Conservation (phyloP, 2,113 vertebrate species). For the Ictalurus punctatus region DNA sequence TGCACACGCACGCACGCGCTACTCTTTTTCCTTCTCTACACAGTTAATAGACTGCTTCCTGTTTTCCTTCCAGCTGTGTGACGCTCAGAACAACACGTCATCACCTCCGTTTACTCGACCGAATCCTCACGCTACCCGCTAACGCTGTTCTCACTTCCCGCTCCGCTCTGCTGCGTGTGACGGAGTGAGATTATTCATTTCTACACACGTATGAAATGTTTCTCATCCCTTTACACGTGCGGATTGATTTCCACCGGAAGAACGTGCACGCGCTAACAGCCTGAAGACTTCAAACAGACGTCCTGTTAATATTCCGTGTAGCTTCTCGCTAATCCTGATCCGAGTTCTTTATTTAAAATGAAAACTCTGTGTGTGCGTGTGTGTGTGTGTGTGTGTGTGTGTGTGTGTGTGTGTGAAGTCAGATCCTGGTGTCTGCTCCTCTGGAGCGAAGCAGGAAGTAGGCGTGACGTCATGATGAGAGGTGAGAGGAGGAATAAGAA, state of each 20-base stretch:
- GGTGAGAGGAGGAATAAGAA: conserved; percentile 26
- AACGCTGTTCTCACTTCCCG: neutral
- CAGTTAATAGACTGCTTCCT: neutral
- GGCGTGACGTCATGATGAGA: neutral
- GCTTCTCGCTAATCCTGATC: neutral
- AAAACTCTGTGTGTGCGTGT: neutral
- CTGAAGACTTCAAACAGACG: neutral
- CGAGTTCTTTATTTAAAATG: no score
- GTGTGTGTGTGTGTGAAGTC: neutral
- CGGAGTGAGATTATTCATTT: neutral
- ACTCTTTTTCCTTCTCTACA: conserved; percentile 4
- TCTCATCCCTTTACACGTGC: neutral
- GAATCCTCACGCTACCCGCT: neutral
- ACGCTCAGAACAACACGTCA: neutral
- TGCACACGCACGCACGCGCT: neutral
- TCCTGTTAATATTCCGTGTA: neutral
- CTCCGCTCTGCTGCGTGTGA: neutral
- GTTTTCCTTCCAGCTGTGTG: conserved; percentile 11
- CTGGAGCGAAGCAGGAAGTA: neutral
- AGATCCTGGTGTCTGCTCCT: neutral
- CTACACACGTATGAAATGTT: neutral
- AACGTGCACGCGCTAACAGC: neutral
- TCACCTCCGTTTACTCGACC: neutral
- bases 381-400: no score
- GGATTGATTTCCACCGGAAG: neutral